phyloP scores from a whole-genome alignment of 2,797 vertebrate species.

The Gila robusta region DNA sequence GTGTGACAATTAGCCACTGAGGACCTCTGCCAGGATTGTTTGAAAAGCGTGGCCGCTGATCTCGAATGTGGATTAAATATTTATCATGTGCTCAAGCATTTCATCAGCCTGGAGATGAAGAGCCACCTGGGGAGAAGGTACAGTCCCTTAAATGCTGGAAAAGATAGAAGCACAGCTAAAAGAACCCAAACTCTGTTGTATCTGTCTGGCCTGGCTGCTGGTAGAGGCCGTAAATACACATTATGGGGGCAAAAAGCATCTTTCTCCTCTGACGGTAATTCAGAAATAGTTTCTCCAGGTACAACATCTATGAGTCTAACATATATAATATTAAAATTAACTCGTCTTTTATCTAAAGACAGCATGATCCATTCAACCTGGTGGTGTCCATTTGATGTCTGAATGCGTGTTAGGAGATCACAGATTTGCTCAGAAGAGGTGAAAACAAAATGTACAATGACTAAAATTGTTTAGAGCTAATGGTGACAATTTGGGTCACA shows the following conservation, averaged over 20 bases:
- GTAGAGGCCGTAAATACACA: neutral
- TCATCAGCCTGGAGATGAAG: constrained; percentile 38
- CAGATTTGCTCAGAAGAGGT: constrained; percentile 47
- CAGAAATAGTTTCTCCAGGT: neutral
- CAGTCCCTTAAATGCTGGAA: constrained; percentile 38
- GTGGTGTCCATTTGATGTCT: constrained; percentile 6
- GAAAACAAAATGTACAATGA: constrained; percentile 36
- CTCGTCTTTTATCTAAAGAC: constrained; percentile 9
- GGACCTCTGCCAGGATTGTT: constrained; percentile 59
- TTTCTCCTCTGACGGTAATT: neutral
- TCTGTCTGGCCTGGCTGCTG: neutral
- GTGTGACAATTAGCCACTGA: constrained; percentile 56
- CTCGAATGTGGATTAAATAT: constrained; percentile 58
- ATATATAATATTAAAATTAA: neutral
- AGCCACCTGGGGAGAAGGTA: constrained; percentile 24
- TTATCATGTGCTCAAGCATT: constrained; percentile 53
- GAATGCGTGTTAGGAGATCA: constrained; percentile 20
- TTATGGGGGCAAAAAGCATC: neutral
- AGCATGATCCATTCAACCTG: neutral
- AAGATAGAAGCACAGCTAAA: constrained; percentile 2
- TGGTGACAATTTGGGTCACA: constrained; percentile 45
- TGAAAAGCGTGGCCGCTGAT: constrained; percentile 54
- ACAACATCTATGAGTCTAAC: neutral
- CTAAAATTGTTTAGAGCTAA: constrained; percentile 41
- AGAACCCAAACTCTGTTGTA: neutral